Percentiles rank a stretch among this genome's conserved stretches.
Evolutionary conservation across 2,113 vertebrate genomes (phyloP).

Genomic region (Cranoglanis bouderius): DNA sequence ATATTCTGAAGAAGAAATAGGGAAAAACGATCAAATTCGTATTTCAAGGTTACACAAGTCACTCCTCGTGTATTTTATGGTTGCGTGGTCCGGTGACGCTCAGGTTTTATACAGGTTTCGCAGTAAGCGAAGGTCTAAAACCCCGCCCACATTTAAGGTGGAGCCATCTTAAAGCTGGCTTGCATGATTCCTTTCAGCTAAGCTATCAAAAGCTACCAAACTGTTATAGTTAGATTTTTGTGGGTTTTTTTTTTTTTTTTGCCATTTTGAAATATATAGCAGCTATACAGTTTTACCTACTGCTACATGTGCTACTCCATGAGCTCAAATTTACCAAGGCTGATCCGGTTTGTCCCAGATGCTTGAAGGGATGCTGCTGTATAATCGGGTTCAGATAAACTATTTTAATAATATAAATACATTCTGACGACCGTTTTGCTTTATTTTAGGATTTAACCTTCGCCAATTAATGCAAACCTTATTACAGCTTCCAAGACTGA

Average conservation of each 20-base stretch:
- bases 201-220: background rate
- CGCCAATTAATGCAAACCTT: background rate
- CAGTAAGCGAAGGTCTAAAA: background rate
- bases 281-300: background rate
- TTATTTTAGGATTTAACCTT: background rate
- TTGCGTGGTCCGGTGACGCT: background rate
- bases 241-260: background rate
- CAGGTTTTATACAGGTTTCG: background rate
- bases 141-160: constrained; percentile 46
- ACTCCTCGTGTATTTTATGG: background rate
- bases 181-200: background rate
- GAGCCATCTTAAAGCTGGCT: background rate
- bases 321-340: background rate
- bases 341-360: background rate
- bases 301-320: background rate
- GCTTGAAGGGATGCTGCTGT: background rate
- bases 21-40: too few relatives aligned
- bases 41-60: accelerated
- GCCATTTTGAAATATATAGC: background rate
- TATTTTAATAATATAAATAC: background rate
- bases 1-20: background rate
- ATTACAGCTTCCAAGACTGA: background rate
- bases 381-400: background rate
- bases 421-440: background rate
- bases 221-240: background rate